Percentiles rank a stretch among this genome's conserved stretches.
These are phyloP conservation scores for Chironomus tepperi DNA, from an alignment of 1,140 invertebrate genomes.

Conservation along the genomic window DNA sequence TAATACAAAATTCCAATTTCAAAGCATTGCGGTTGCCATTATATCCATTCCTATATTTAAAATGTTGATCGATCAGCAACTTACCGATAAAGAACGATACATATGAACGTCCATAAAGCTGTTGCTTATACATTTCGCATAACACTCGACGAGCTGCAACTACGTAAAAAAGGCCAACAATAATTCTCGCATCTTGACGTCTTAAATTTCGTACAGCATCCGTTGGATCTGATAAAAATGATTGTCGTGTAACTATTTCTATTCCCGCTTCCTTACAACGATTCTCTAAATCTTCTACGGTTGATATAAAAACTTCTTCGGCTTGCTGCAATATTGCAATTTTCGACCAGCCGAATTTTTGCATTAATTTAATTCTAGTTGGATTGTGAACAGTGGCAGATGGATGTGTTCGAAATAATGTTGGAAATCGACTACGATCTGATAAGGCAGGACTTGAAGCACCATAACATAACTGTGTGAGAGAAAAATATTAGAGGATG, in stretches of 20 bases:
- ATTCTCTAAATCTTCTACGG: conserved; percentile 93
- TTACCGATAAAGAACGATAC: conserved; percentile 99
- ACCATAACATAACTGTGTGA: conserved; percentile 93
- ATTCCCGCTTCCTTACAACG: conserved; percentile 88
- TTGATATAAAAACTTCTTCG: conserved; percentile 99
- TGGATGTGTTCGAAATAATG: conserved; percentile 96
- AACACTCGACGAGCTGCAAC: conserved; percentile 91
- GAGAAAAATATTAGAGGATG: conserved; percentile 33
- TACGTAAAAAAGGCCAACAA: conserved; percentile 92
- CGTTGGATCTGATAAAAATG: conserved; percentile 91
- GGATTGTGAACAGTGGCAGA: conserved; percentile 99
- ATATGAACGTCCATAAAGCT: conserved; percentile 89
- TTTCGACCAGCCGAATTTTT: conserved; percentile 93
- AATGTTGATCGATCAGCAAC: conserved; percentile 31
- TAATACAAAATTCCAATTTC: too few species aligned
- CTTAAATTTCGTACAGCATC: conserved; percentile 92
- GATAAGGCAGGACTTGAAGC: conserved; percentile 97
- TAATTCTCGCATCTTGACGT: conserved; percentile 90
- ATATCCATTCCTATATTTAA: neutral
- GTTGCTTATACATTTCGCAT: conserved; percentile 94
- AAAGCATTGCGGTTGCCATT: too few species aligned
- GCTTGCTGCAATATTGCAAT: conserved; percentile 97
- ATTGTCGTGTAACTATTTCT: conserved; percentile 92
- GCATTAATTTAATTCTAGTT: conserved; percentile 90
- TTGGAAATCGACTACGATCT: conserved; percentile 92